Base-by-base conservation (phyloP, 2,797 vertebrate species). In the Lophotriccus pileatus region DNA sequence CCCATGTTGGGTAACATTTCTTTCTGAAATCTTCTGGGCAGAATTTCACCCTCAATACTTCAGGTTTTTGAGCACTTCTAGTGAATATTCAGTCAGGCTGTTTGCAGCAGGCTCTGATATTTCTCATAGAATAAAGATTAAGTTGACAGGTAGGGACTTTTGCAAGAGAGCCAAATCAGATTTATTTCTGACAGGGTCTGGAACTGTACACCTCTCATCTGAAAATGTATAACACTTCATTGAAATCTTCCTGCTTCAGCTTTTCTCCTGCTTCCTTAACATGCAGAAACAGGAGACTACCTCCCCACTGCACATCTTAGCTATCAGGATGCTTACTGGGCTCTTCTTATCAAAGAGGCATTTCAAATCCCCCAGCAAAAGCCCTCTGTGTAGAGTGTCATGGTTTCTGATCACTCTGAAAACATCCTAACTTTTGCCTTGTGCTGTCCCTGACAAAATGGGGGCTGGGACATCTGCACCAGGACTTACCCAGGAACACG, bases 81-180 rank as follows among this genome's bases (percentile, higher is more conserved):
- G 76, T 44, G 46, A 82, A n/a, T 46, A 73, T 56, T 91, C 66
- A 62, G 68, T 43, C 74, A 72, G 63, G 62, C 22, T 89, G 46
- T n/a, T 79, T 25, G 19, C 30, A 89, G 91, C n/a, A 81, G 47
- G 41, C 39, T 88, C 77, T 84, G 76, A 37, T 87, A 75, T 50
- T 95, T 94, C 92, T 90, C 52, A 67, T 3, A 72, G n/a, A 95
- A 93, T 77, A 90, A 96, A 90, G 53, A 95, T 89, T 66, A 86
- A 72, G 59, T 37, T 94, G 95, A 94, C 87, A 84, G 60, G 32
- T 25, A 10, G 1, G 36, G 59, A 75, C 28, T 56, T 94, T 41
- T 63, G 37, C 59, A 70, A 73, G 55, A 67, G 52, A 85, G 30
- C 63, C 77, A 82, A 59, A 70, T 80, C 47, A 85, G 50, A 91